Conservation (phyloP, 53 echinoderm and acorn worm genomes). For the Antedon mediterranea region DNA sequence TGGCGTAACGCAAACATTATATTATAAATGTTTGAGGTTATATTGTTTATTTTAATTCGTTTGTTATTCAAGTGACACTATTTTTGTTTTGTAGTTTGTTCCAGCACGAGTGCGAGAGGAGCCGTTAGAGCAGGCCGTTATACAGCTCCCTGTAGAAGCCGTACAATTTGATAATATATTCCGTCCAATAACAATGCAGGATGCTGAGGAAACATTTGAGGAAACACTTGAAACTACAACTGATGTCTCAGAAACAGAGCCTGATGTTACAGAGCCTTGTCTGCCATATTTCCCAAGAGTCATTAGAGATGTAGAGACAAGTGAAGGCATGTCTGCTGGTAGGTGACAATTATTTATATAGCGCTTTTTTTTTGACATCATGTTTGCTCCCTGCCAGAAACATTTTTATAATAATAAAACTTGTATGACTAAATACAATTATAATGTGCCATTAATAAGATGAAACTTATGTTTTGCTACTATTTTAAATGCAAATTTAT, state of each 20-base stretch:
- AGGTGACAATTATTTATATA: constrained; percentile 27
- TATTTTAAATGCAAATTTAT: too few relatives aligned
- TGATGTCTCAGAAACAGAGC: too few relatives aligned
- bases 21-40: too few relatives aligned
- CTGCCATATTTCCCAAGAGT: constrained; percentile 78
- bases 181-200: neutral
- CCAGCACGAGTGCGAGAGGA: neutral
- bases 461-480: too few relatives aligned
- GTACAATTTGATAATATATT: neutral
- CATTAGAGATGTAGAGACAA: constrained; percentile 44
- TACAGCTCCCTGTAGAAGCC: neutral
- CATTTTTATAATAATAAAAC: too few relatives aligned
- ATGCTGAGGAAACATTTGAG: neutral
- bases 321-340: constrained; percentile 72
- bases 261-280: neutral
- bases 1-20: too few relatives aligned
- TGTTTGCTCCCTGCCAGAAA: too few relatives aligned
- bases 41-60: too few relatives aligned
- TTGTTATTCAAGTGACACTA: too few relatives aligned
- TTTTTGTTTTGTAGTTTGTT: neutral
- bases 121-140: neutral
- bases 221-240: neutral
- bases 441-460: too few relatives aligned
- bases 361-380: too few relatives aligned
- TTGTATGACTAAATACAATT: too few relatives aligned